These are phyloP conservation scores for Sesamia inferens DNA, from an alignment of 2,888 invertebrate genomes.

Conservation along the genomic window DNA sequence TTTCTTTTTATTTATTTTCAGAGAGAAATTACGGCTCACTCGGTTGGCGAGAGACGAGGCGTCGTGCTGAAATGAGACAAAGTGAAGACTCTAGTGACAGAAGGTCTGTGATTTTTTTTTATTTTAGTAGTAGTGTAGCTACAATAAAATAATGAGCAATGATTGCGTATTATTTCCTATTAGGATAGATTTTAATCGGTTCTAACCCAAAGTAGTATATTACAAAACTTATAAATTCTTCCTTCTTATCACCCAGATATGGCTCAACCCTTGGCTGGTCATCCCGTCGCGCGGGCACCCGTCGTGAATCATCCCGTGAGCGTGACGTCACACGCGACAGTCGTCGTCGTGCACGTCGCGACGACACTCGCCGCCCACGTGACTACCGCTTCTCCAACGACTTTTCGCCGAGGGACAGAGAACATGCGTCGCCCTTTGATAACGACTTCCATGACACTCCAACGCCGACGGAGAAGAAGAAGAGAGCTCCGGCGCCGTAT, in stretches of 20 bases:
- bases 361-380: slow-evolving; percentile 74
- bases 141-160: too few species aligned
- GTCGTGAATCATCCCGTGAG: slow-evolving; percentile 60
- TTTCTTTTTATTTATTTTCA: slow-evolving; percentile 64
- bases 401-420: slow-evolving; percentile 89
- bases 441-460: slow-evolving; percentile 90
- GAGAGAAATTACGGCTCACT: slow-evolving; percentile 88
- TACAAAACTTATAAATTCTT: neutral
- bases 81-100: slow-evolving; percentile 87
- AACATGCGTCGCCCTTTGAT: slow-evolving; percentile 90
- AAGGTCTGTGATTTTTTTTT: slow-evolving; percentile 66
- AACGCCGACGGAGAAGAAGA: slow-evolving; percentile 77
- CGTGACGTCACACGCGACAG: slow-evolving; percentile 69
- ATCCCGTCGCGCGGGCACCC: slow-evolving; percentile 71
- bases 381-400: slow-evolving; percentile 90
- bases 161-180: too few species aligned
- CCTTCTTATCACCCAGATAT: slow-evolving; percentile 70
- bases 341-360: slow-evolving; percentile 72
- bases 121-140: too few species aligned
- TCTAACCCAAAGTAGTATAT: too few species aligned
- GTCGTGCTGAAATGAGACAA: slow-evolving; percentile 91
- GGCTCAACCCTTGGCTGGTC: slow-evolving; percentile 84
- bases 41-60: slow-evolving; percentile 86
- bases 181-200: too few species aligned
- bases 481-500: slow-evolving; percentile 73